Evolutionary conservation across 2,113 vertebrate genomes (phyloP), one percentile per base, ranked within the genome.

Genomic region (Microtus montanus): DNA sequence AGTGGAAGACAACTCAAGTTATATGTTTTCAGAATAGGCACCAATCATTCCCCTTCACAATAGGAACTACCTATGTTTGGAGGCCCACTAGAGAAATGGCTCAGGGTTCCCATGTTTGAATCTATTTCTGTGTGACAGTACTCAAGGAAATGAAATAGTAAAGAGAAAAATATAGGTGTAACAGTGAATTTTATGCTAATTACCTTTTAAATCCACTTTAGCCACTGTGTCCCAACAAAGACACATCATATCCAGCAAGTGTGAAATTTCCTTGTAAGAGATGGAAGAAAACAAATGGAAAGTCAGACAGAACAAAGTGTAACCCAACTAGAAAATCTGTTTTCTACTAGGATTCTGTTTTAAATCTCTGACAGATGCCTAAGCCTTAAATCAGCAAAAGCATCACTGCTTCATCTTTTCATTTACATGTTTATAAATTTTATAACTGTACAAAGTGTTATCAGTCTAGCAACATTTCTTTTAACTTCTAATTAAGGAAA

Each of bases 401-500:
- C n/a, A 24, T 7, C 44, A 73, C 20, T 44, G 15, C 17, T 47
- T 10, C 2, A 22, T 58, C 44, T 86, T 68, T 41, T 77, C 78
- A 61, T 78, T 82, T 64, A 28, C 78, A n/a, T 58, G 35, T 77
- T 86, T 64, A 52, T 87, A 35, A 49, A 68, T 68, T 66, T 87
- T 80, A 64, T 24, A 94, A 66, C 52, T 87, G 47, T 35, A 38
- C 4, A 63, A 87, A 64, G 8, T 78, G 8, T 66, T 87, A 61
- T 58, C 73, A 58, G 52, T 49, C 28, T 41, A 79, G 38, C 4
- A 41, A 66, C 64, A 91, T 54, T 91, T 74, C 85, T 74, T 73
- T 92, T 24, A 44, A 89, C 91, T 61, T 89, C 22, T n/a, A 82
- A 11, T 90, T 71, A 92, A 47, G n/a, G 7, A 87, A n/a, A 20